A percentile compares a stretch with the other conserved stretches of the same genome.
Evolutionary conservation across 2,113 vertebrate species (phyloP).

Genomic region (Pelvicachromis taeniatus): DNA sequence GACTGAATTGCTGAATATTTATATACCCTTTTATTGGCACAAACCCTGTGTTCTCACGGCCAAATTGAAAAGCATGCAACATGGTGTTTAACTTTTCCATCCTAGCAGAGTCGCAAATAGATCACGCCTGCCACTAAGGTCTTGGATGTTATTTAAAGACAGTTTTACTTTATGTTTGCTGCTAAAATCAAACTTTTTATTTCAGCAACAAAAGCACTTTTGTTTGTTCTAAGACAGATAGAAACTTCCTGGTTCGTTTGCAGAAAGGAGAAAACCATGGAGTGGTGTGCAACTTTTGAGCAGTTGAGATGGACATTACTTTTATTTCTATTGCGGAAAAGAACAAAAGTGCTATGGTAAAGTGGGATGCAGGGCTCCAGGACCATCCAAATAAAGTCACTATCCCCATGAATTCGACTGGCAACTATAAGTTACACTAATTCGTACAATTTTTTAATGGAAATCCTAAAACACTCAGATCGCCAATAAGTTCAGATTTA

Average conservation of each 20-base stretch:
- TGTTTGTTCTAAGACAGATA: no score
- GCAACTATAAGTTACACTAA: background rate
- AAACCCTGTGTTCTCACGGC: background rate
- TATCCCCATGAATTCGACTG: background rate
- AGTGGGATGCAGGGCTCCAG: background rate
- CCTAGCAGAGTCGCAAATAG: background rate
- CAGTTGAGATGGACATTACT: no score
- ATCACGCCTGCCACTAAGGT: background rate
- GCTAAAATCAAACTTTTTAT: background rate
- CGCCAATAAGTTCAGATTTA: background rate
- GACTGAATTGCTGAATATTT: background rate
- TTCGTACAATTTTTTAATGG: background rate
- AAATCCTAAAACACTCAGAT: background rate
- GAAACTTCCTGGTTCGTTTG: no score
- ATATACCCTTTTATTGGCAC: background rate
- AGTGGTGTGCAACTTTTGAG: no score
- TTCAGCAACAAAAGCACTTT: background rate
- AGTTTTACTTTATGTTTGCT: background rate
- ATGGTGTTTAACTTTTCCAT: background rate
- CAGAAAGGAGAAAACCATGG: no score
- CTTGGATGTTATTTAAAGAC: background rate
- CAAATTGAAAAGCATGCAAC: background rate
- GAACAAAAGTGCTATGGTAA: background rate
- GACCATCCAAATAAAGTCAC: background rate
- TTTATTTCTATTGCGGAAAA: no score